These are phyloP conservation scores for Polyergus mexicanus DNA, from an alignment of 1,140 invertebrate species.

Conservation along the genomic window DNA sequence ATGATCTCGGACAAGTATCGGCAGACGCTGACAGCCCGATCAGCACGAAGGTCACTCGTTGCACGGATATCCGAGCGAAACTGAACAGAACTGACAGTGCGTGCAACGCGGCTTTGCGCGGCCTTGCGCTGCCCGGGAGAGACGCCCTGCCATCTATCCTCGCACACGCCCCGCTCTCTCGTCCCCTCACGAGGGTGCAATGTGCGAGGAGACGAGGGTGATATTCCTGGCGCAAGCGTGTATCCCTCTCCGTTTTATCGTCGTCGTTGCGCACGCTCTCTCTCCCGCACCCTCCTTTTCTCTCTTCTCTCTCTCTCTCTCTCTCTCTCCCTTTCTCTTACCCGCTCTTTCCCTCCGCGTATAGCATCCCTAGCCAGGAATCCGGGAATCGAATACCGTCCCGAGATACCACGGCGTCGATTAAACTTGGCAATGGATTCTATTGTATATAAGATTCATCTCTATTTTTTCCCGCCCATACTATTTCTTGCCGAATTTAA, in stretches of 20 bases:
- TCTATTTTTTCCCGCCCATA: neutral
- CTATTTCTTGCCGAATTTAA: neutral
- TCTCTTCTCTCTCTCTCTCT: neutral
- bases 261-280: conserved; percentile 9
- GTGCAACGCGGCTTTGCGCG: conserved; percentile 69
- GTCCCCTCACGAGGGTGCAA: conserved; percentile 36
- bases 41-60: conserved; percentile 63
- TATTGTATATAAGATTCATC: conserved; percentile 38
- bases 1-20: conserved; percentile 9
- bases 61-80: conserved; percentile 73
- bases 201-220: conserved; percentile 68
- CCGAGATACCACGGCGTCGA: conserved; percentile 61
- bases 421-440: conserved; percentile 59
- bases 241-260: conserved; percentile 70
- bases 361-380: conserved; percentile 72
- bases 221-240: conserved; percentile 74
- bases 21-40: conserved; percentile 2
- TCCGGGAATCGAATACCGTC: conserved; percentile 68
- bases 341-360: neutral
- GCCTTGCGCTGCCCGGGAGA: conserved; percentile 71
- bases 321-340: neutral
- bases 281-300: neutral
- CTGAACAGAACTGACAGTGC: conserved; percentile 73
- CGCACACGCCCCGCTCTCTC: conserved; percentile 72
- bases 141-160: conserved; percentile 76